Conservation (phyloP, 2,797 vertebrate species). For the Taeniopygia guttata region DNA sequence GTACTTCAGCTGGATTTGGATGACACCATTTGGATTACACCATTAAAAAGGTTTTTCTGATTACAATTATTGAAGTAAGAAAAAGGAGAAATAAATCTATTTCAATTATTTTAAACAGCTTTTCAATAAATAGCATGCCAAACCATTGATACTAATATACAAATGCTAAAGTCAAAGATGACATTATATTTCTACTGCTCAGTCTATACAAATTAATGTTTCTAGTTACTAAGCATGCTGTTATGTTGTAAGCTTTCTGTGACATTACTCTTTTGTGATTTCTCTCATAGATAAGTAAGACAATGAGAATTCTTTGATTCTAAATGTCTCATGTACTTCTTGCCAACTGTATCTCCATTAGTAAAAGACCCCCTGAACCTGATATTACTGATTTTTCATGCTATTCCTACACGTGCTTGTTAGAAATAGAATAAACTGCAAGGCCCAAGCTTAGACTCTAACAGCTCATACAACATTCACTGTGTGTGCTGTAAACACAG, state of each 20-base stretch:
- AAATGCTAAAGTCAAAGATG: conserved; percentile 6
- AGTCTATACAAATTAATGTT: background rate
- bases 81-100: background rate
- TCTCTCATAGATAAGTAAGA: background rate
- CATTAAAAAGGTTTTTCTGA: background rate
- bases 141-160: background rate
- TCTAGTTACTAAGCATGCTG: background rate
- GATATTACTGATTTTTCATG: background rate
- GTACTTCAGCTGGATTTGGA: background rate
- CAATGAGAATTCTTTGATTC: background rate
- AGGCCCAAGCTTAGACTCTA: background rate
- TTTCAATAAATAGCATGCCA: background rate
- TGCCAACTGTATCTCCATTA: background rate
- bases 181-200: background rate
- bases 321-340: background rate
- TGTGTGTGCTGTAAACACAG: background rate
- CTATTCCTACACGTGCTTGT: background rate
- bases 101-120: background rate
- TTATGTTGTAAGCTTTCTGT: background rate
- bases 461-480: background rate
- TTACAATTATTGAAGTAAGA: background rate
- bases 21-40: background rate
- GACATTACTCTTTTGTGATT: background rate
- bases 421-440: background rate
- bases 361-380: fast-evolving